These are phyloP conservation scores for Arizona elegans DNA, from an alignment of 2,113 vertebrate species.

Conservation along the genomic window DNA sequence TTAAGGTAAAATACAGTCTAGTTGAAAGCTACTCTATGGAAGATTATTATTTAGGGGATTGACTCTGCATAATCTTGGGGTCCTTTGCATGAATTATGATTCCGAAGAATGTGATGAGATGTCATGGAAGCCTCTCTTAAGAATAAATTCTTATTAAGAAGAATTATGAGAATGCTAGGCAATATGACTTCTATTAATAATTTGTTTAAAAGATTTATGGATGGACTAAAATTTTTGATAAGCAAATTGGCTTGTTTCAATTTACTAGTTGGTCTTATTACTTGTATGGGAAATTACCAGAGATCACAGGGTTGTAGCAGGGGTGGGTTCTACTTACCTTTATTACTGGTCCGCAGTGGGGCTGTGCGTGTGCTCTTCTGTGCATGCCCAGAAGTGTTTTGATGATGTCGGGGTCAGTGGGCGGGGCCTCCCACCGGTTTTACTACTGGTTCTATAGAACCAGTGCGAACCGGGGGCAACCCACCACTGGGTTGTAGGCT, in stretches of 20 bases:
- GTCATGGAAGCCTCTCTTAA: not conserved
- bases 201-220: not conserved
- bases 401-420: no score
- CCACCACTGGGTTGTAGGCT: not conserved
- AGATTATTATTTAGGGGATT: not conserved
- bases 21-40: not conserved
- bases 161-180: not conserved
- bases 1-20: not conserved
- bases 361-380: no score
- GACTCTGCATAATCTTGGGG: not conserved
- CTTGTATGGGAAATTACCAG: not conserved
- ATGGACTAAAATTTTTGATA: not conserved
- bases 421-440: no score
- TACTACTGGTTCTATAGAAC: no score
- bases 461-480: no score
- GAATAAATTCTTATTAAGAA: not conserved
- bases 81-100: not conserved
- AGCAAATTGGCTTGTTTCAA: not conserved
- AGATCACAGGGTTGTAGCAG: not conserved
- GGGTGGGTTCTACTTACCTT: no score
- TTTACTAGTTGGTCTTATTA: not conserved
- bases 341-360: no score
- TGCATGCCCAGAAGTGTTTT: no score
- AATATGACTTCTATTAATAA: not conserved
- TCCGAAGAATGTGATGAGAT: not conserved